Evolutionary conservation across 2,888 invertebrate genomes (phyloP).

Genomic region (Oscheius sp.): DNA sequence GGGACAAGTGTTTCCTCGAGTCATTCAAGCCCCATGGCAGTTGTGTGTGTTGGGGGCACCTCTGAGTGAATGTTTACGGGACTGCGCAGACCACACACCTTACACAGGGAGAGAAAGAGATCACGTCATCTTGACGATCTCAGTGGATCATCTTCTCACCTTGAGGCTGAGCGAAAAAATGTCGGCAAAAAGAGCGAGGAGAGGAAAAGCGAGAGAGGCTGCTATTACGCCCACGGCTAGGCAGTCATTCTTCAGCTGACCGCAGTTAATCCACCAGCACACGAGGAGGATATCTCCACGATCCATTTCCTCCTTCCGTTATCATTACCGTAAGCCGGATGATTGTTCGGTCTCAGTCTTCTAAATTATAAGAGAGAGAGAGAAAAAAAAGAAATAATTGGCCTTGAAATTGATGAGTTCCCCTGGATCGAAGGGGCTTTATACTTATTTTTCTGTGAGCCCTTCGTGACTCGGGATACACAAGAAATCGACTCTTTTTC

Average conservation of each 20-base stretch:
- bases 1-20: conserved; percentile 10
- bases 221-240: conserved; percentile 18
- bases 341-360: too few species aligned
- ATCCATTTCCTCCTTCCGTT: too few species aligned
- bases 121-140: background rate
- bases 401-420: too few species aligned
- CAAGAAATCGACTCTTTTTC: too few species aligned
- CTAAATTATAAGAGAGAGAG: too few species aligned
- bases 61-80: conserved; percentile 1
- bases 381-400: too few species aligned
- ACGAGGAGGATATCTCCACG: too few species aligned
- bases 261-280: background rate
- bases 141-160: background rate
- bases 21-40: background rate
- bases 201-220: background rate
- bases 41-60: background rate
- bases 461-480: too few species aligned
- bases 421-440: too few species aligned
- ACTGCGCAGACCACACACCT: background rate
- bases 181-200: background rate
- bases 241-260: conserved; percentile 17
- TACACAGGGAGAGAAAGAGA: background rate
- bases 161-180: background rate
- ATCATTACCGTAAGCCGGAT: too few species aligned
- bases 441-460: too few species aligned